Conservation (phyloP, 2,113 vertebrate species). For the Sturnira hondurensis region DNA sequence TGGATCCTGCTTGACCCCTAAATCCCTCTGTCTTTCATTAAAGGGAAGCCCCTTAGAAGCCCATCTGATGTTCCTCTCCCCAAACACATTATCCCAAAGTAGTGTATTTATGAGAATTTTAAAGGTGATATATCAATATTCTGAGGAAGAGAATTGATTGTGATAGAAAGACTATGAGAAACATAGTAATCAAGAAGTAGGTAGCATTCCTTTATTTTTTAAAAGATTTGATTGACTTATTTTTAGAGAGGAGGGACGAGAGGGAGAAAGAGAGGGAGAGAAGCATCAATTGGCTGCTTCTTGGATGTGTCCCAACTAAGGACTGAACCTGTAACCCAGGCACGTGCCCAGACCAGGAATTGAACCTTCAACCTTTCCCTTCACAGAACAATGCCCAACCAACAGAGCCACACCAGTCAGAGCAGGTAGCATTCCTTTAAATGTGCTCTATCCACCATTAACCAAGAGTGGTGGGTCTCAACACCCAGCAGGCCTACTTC, state of each 20-base stretch:
- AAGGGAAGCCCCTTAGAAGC: background rate
- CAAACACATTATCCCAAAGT: background rate
- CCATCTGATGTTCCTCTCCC: background rate
- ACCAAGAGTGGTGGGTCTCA: background rate
- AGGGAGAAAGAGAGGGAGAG: too few species aligned
- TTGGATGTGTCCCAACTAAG: too few species aligned
- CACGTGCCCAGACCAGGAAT: too few species aligned
- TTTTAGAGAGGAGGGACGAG: too few species aligned
- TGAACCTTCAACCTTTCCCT: too few species aligned
- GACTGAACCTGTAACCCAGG: too few species aligned
- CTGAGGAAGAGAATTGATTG: background rate
- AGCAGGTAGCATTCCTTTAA: background rate
- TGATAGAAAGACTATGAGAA: background rate
- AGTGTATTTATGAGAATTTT: background rate
- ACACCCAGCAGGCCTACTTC: background rate
- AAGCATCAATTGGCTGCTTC: too few species aligned
- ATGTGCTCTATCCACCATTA: background rate
- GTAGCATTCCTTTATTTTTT: too few species aligned
- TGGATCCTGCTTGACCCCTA: background rate
- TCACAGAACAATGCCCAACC: too few species aligned
- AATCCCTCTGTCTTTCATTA: background rate
- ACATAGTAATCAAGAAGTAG: background rate
- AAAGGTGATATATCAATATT: background rate
- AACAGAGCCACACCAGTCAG: too few species aligned
- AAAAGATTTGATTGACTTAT: too few species aligned